These are phyloP conservation scores for Genyomyrus donnyi DNA, from an alignment of 2,113 vertebrate genomes.

Conservation along the genomic window DNA sequence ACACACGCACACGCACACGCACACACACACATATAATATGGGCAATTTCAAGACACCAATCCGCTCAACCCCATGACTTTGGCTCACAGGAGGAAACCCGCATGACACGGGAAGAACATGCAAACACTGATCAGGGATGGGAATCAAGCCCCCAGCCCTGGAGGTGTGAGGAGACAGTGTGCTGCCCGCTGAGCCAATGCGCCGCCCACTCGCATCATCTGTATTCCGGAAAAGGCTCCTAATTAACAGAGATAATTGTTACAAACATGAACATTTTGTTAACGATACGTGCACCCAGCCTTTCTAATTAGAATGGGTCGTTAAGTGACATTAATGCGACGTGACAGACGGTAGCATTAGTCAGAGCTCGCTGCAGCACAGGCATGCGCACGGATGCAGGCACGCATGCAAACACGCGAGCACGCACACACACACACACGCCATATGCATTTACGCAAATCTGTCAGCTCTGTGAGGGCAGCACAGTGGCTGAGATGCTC, in stretches of 20 bases:
- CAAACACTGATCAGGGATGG: not conserved
- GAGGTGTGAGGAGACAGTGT: not conserved
- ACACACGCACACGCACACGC: not conserved
- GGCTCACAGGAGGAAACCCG: not conserved
- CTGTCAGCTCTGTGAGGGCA: not conserved
- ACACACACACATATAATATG: not conserved
- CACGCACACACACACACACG: not conserved
- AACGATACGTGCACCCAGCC: slow-evolving; percentile 12
- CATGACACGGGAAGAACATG: not conserved
- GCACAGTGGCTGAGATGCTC: not conserved
- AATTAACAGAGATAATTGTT: slow-evolving; percentile 10
- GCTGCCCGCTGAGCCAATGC: not conserved
- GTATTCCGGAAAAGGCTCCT: not conserved
- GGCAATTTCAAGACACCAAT: not conserved
- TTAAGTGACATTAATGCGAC: slow-evolving; percentile 16
- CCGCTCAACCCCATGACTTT: not conserved
- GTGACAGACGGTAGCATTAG: slow-evolving; percentile 13
- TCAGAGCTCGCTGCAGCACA: not conserved
- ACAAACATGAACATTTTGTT: slow-evolving; percentile 7
- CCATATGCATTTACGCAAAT: not conserved
- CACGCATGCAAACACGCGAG: not conserved
- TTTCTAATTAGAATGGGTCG: slow-evolving; percentile 11
- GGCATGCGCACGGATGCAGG: not conserved
- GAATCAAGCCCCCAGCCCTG: not conserved
- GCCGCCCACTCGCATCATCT: not conserved